Percentiles rank a stretch among this genome's conserved stretches.
These are phyloP conservation scores for Chymomyza caudatula DNA, from an alignment of 2,888 invertebrate species.

Conservation along the genomic window DNA sequence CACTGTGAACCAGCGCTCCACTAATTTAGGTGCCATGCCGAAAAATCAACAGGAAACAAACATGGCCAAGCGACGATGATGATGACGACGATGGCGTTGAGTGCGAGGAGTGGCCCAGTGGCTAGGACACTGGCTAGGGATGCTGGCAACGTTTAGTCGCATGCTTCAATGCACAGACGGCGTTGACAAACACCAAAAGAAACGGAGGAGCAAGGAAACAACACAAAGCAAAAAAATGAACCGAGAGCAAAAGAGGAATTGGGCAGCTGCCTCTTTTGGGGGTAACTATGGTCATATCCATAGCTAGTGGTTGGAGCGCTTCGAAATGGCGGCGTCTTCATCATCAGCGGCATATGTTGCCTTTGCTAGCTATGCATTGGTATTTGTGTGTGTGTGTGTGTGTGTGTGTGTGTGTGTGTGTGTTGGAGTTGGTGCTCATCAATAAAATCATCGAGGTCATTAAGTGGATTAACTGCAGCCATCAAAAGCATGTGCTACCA, in stretches of 20 bases:
- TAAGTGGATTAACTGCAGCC: conserved; percentile 78
- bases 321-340: conserved; percentile 48
- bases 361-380: not conserved
- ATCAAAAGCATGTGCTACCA: conserved; percentile 76
- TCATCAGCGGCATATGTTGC: conserved; percentile 71
- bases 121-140: not conserved
- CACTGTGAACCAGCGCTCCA: conserved; percentile 22
- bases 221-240: conserved; percentile 11
- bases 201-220: not conserved
- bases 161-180: conserved; percentile 53
- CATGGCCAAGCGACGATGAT: conserved; percentile 38
- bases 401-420: conserved; percentile 38
- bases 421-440: conserved; percentile 73
- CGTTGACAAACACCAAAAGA: conserved; percentile 43
- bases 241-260: not conserved
- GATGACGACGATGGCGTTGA: not conserved
- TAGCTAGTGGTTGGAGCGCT: not conserved
- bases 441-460: conserved; percentile 79
- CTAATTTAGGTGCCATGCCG: conserved; percentile 65
- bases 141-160: conserved; percentile 51
- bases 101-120: not conserved
- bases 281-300: too few relatives aligned
- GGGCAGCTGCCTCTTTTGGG: conserved; percentile 1
- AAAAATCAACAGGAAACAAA: conserved; percentile 72
- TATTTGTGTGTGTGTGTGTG: not conserved